Base-by-base conservation (phyloP, 2,797 vertebrate species). In the Okamejei kenojei region DNA sequence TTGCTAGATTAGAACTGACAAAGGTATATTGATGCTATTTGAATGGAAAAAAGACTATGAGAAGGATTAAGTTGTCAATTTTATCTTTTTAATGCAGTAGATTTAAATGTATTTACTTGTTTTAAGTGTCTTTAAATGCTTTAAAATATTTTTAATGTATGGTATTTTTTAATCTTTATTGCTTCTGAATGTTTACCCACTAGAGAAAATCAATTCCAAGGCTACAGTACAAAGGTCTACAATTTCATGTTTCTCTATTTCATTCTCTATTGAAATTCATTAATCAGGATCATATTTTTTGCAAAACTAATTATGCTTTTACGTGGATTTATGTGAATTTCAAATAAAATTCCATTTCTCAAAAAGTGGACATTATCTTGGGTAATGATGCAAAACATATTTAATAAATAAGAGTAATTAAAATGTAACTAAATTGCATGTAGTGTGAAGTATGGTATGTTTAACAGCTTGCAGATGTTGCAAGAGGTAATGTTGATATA, bases 391-490 rank as follows among this genome's bases (percentile, higher is more conserved):
- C 71, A n/a, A 73, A 92, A 54, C 65, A 74, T 76, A 71, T 76
- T 74, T 92, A 92, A 92, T 92, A 92, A 92, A 92, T 92, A 92
- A 29, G 90, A 58, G 90, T 92, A 54, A 92, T 92, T 92, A 92
- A 76, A 92, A 92, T 76, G 45, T 54, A 76, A 26, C 73, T 92
- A 76, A n/a, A 92, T 92, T 92, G 90, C 38, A 92, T 92, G 90
- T 76, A 58, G 45, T 92, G 90, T 29, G 90, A 92, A 76, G 90
- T 92, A 92, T 92, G 45, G 71, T 54, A 76, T 54, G 26, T 38
- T n/a, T 38, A 92, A 92, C 90, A 92, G 90, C 90, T 92, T 92
- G 90, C 71, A n/a, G 58, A 71, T 76, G 35, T 26, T 92, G 38
- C 90, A 92, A 74, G 90, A 92, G 90, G 73, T 92, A 76, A 92